Percentiles rank a stretch among this genome's conserved stretches.
Evolutionary conservation across 2,888 invertebrate species (phyloP).

Genomic region (Cerastis leucographa): DNA sequence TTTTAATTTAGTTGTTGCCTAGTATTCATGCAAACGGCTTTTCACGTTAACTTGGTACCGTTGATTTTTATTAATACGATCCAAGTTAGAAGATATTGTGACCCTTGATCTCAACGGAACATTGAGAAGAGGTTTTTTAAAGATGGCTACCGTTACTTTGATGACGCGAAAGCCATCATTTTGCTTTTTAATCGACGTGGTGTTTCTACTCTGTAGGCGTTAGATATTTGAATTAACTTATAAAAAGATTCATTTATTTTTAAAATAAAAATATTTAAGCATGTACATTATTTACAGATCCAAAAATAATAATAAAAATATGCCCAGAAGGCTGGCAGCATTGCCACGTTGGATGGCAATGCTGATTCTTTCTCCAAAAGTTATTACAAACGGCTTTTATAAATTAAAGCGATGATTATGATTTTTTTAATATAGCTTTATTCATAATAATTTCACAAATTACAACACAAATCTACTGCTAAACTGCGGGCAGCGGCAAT

Average conservation of each 20-base stretch:
- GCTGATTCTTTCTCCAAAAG: too few species aligned
- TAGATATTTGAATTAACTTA: not conserved
- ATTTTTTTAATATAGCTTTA: not conserved
- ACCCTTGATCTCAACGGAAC: slow-evolving; percentile 34
- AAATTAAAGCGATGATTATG: not conserved
- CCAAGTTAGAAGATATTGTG: slow-evolving; percentile 11
- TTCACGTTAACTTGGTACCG: slow-evolving; percentile 4
- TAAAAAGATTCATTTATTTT: not conserved
- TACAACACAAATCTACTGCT: not conserved
- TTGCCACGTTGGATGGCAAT: too few species aligned
- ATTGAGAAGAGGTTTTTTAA: not conserved
- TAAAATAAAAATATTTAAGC: not conserved
- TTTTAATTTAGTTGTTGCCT: not conserved
- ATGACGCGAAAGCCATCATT: slow-evolving; percentile 3
- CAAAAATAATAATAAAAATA: too few species aligned
- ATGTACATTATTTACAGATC: too few species aligned
- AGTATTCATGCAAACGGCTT: not conserved
- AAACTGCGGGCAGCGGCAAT: not conserved
- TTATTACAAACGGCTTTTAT: too few species aligned
- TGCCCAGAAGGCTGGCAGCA: too few species aligned
- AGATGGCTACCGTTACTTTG: slow-evolving; percentile 28
- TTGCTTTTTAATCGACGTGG: not conserved
- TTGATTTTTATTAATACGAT: not conserved
- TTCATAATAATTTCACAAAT: not conserved
- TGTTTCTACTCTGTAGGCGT: not conserved